Base-by-base conservation (phyloP, 2,888 invertebrate genomes). In the Habroteleia sp. region DNA sequence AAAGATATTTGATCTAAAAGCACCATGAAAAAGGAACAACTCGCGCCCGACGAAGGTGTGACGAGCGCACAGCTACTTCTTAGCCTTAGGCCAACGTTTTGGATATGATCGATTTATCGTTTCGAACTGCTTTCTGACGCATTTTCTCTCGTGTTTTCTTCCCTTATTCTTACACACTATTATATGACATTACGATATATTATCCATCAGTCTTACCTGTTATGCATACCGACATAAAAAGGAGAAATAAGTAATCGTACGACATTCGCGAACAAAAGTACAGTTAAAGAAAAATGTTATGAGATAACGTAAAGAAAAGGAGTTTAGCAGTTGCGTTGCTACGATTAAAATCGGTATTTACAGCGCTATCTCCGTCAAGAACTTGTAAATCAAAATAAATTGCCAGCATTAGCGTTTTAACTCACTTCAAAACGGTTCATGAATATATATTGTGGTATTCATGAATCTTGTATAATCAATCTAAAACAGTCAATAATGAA, bases 1-100 rank as follows among this genome's bases (percentile, higher is more conserved):
- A 62, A 71, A 50, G 63, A 52, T 73, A 17, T 56, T 54, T 56
- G 56, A 46, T 74, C 54, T 42, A 56, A 46, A 74, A 62, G 39
- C 68, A 68, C 63, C 42, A 39, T 42, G 33, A 62, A 54, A 52
- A 54, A 75, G 65, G 69, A 75, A 65, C 58, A 75, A 56, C 54
- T 62, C 41, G 46, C 69, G 69, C 74, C 37, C 69, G 60, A 74
- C 74, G 66, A 74, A 69, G 74, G 63, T 63, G 68, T 68, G 41
- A 75, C 60, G 60, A 71, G 65, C 75, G 41, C 65, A 27, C 48
- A 69, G 65, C 75, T 65, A 75, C 65, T 68, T 65, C 27, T 60
- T 65, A 44, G 60, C 65, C 60, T 71, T 71, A 71, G 58, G 65
- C 69, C 69, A 65, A 46, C 52, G 29, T 31, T 58, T 68, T 63